A percentile compares a stretch with the other conserved stretches of the same genome.
Conservation (phyloP, 2,113 vertebrate genomes). For the Machaerirhynchus nigripectus region DNA sequence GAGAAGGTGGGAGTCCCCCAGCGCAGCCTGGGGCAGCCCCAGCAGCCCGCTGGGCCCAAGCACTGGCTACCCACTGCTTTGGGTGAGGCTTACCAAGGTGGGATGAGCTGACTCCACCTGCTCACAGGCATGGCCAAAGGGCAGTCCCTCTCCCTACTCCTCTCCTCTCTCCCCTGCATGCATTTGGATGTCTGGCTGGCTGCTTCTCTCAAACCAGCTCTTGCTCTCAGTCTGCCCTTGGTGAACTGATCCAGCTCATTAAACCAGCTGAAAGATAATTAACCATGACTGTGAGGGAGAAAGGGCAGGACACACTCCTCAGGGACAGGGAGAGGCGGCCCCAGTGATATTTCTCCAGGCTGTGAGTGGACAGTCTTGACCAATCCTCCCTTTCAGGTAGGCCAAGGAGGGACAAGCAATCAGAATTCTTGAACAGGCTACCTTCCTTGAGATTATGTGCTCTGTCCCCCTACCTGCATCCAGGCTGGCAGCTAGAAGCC, state of each 20-base stretch:
- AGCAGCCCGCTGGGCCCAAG: neutral
- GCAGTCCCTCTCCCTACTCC: neutral
- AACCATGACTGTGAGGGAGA: neutral
- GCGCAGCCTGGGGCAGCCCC: neutral
- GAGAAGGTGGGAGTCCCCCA: neutral
- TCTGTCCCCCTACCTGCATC: neutral
- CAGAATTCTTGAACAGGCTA: neutral
- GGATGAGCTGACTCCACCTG: neutral
- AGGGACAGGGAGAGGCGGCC: accelerated
- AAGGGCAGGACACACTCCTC: neutral
- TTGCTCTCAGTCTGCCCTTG: neutral
- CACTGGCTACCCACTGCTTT: neutral
- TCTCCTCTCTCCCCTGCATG: neutral
- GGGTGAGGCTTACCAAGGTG: neutral
- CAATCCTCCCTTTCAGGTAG: neutral
- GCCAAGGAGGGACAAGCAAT: neutral
- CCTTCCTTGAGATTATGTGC: neutral
- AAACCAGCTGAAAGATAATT: neutral
- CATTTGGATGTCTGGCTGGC: neutral
- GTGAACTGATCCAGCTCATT: neutral
- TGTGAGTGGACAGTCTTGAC: neutral
- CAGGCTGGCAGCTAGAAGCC: neutral
- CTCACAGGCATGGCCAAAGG: neutral
- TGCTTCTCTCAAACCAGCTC: neutral
- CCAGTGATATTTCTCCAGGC: neutral